Percentiles rank a stretch among this genome's conserved stretches.
Evolutionary conservation across 2,888 invertebrate species (phyloP).

Genomic region (Sipunculus nudus): DNA sequence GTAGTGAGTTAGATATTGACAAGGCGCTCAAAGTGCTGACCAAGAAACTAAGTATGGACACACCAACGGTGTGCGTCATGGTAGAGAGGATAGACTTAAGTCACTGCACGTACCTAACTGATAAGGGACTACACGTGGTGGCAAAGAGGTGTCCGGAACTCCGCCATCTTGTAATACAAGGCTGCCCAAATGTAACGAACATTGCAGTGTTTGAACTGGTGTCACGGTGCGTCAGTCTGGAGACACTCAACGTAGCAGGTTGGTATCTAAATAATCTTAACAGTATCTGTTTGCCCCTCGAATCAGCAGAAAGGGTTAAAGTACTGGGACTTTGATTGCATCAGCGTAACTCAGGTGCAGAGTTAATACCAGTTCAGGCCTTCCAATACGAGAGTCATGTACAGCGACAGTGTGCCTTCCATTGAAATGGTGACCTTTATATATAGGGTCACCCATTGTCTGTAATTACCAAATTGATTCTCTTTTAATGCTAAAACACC

Average conservation of each 20-base stretch:
- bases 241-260: slow-evolving; percentile 81
- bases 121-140: slow-evolving; percentile 79
- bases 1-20: slow-evolving; percentile 73
- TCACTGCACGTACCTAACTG: slow-evolving; percentile 78
- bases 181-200: slow-evolving; percentile 79
- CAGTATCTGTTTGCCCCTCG: background rate
- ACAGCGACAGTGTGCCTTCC: too few species aligned
- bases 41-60: slow-evolving; percentile 74
- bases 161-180: slow-evolving; percentile 81
- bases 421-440: too few species aligned
- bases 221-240: slow-evolving; percentile 81
- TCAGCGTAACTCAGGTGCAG: too few species aligned
- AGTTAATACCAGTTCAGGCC: too few species aligned
- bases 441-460: too few species aligned
- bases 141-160: slow-evolving; percentile 84
- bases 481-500: too few species aligned
- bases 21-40: slow-evolving; percentile 72
- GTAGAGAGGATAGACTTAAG: slow-evolving; percentile 76
- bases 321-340: background rate
- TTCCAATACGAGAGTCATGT: too few species aligned
- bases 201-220: slow-evolving; percentile 81
- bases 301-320: background rate
- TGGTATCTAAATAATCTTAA: slow-evolving; percentile 45
- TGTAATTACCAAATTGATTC: too few species aligned
- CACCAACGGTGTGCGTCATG: slow-evolving; percentile 76